Conservation (phyloP, 2,113 vertebrate species). For the Psilopogon haemacephalus region DNA sequence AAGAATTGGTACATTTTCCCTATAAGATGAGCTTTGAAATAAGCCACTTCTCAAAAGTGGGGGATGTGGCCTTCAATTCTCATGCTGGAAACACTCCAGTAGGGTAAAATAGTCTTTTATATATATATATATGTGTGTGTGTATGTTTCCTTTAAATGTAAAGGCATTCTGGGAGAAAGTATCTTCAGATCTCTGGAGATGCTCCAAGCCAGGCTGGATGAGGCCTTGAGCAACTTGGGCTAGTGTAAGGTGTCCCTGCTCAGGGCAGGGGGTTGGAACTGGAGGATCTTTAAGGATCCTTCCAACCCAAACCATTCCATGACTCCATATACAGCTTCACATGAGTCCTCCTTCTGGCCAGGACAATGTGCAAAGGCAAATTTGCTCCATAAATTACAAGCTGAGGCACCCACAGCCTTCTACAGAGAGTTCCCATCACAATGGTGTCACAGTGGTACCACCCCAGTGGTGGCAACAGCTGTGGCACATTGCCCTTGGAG, state of each 20-base stretch:
- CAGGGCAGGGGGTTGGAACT: too few species aligned
- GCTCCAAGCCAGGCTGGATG: too few species aligned
- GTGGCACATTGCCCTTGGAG: rapidly evolving
- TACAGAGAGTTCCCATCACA: rapidly evolving
- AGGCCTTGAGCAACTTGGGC: too few species aligned
- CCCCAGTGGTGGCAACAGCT: rapidly evolving
- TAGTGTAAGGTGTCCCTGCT: too few species aligned
- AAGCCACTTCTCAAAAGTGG: background rate
- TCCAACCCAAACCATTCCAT: too few species aligned
- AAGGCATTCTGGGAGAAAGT: background rate
- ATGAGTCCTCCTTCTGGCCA: background rate
- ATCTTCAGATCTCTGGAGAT: background rate
- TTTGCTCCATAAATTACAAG: background rate
- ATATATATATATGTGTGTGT: background rate
- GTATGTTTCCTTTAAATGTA: background rate
- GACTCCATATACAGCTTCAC: background rate
- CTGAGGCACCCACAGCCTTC: background rate
- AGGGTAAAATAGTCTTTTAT: background rate
- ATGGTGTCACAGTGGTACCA: background rate
- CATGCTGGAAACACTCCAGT: background rate
- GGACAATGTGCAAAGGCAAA: background rate
- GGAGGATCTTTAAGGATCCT: too few species aligned
- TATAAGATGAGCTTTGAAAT: background rate
- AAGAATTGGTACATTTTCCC: background rate
- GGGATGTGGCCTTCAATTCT: background rate